Percentiles rank a stretch among this genome's conserved stretches.
Evolutionary conservation across 2,888 invertebrate species (phyloP).

Genomic region (Stomorhina lunata): DNA sequence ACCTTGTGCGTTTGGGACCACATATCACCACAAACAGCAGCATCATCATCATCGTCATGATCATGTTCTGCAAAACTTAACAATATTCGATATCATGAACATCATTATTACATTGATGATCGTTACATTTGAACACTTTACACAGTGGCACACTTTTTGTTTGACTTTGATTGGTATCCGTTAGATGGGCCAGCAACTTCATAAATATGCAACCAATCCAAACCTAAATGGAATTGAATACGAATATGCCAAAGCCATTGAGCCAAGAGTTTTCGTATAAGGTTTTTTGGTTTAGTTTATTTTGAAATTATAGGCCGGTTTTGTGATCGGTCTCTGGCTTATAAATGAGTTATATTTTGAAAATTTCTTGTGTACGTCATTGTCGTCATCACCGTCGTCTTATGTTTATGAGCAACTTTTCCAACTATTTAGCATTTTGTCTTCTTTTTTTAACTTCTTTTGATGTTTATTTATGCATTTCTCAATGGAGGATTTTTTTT

Average conservation of each 20-base stretch:
- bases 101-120: slow-evolving; percentile 27
- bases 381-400: slow-evolving; percentile 17
- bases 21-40: slow-evolving; percentile 10
- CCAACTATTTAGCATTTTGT: slow-evolving; percentile 50
- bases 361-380: slow-evolving; percentile 30
- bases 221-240: not conserved
- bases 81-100: slow-evolving; percentile 12
- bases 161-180: slow-evolving; percentile 64
- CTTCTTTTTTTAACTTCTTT: slow-evolving; percentile 15
- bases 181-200: slow-evolving; percentile 55
- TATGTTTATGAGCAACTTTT: slow-evolving; percentile 18
- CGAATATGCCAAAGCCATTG: too few species aligned
- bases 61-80: too few species aligned
- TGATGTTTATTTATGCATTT: slow-evolving; percentile 45
- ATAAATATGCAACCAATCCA: slow-evolving; percentile 30
- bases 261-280: too few species aligned
- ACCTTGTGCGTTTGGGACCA: slow-evolving; percentile 32
- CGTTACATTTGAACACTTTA: slow-evolving; percentile 39
- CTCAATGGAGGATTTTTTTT: slow-evolving; percentile 51
- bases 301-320: slow-evolving; percentile 56
- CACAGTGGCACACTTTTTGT: slow-evolving; percentile 59
- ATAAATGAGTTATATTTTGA: slow-evolving; percentile 25
- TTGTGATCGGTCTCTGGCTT: slow-evolving; percentile 15
- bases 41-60: not conserved
- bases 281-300: slow-evolving; percentile 17